Percentiles rank a stretch among this genome's conserved stretches.
phyloP scores from a whole-genome alignment of 53 echinoderm and acorn worm genomes.

The Holothuria leucospilota region DNA sequence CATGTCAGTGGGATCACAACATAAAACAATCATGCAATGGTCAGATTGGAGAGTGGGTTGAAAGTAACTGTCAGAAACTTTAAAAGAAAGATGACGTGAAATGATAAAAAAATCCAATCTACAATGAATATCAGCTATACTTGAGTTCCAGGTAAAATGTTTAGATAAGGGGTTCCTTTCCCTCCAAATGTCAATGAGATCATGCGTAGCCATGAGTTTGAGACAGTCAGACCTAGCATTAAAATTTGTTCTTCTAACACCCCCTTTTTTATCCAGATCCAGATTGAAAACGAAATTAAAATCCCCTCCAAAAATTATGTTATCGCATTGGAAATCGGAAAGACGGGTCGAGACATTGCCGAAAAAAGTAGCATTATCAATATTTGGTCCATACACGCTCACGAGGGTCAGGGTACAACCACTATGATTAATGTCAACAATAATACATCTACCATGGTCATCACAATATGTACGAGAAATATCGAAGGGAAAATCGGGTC shows the following conservation, averaged over 20 bases:
- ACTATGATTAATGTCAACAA: conserved; percentile 34
- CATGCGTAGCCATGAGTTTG: conserved; percentile 15
- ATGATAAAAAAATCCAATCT: too few species aligned
- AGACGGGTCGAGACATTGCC: conserved; percentile 38
- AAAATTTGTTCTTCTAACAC: conserved; percentile 29
- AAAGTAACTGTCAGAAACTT: conserved; percentile 11
- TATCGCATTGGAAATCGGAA: too few species aligned
- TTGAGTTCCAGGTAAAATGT: too few species aligned
- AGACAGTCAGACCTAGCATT: conserved; percentile 28
- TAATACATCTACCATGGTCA: conserved; percentile 28
- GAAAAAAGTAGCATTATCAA: too few species aligned
- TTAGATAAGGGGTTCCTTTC: too few species aligned
- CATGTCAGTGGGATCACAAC: too few species aligned
- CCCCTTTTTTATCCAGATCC: too few species aligned
- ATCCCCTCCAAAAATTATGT: too few species aligned
- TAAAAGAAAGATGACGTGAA: conserved; percentile 30
- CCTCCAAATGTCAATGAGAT: conserved; percentile 59
- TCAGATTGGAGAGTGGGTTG: conserved; percentile 49
- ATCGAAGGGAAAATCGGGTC: neutral
- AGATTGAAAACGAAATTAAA: too few species aligned
- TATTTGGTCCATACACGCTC: too few species aligned
- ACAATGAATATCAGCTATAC: too few species aligned
- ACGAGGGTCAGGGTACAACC: conserved; percentile 18
- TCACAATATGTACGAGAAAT: conserved; percentile 36
- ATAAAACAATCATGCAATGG: too few species aligned